phyloP scores from a whole-genome alignment of 2,113 vertebrate genomes.

The Sander lucioperca region DNA sequence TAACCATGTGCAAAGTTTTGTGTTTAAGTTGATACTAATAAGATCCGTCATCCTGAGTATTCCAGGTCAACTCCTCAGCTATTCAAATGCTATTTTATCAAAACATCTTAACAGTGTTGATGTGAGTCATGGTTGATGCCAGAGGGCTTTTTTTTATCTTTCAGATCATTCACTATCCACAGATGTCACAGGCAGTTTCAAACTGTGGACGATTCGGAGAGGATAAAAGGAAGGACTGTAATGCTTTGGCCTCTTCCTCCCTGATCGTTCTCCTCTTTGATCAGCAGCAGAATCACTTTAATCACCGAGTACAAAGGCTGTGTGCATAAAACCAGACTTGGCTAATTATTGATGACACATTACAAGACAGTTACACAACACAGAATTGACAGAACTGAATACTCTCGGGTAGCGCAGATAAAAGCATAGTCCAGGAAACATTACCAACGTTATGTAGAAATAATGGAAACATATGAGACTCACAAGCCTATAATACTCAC shows the following conservation, averaged over 20 bases:
- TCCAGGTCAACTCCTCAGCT: background rate
- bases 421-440: background rate
- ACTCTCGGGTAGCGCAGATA: background rate
- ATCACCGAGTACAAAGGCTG: slow-evolving; percentile 50
- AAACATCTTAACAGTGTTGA: background rate
- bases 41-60: background rate
- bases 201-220: slow-evolving; percentile 22
- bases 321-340: background rate
- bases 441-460: background rate
- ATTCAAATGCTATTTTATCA: slow-evolving; percentile 7
- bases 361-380: slow-evolving; percentile 24
- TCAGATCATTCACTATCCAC: background rate
- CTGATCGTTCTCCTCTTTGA: slow-evolving; percentile 46
- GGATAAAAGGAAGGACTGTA: slow-evolving; percentile 24
- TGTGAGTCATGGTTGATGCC: background rate
- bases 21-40: background rate
- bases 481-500: background rate
- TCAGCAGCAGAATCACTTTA: slow-evolving; percentile 41
- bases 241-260: slow-evolving; percentile 39
- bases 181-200: slow-evolving; percentile 30
- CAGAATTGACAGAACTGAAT: background rate
- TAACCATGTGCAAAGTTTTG: background rate
- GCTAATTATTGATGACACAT: slow-evolving; percentile 44
- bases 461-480: background rate
- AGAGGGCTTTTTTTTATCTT: slow-evolving; percentile 18